Evolutionary conservation across 1,140 invertebrate genomes (phyloP), one percentile per base, ranked within the genome.

Genomic region (Pachyrhynchus sulphureomaculatus): DNA sequence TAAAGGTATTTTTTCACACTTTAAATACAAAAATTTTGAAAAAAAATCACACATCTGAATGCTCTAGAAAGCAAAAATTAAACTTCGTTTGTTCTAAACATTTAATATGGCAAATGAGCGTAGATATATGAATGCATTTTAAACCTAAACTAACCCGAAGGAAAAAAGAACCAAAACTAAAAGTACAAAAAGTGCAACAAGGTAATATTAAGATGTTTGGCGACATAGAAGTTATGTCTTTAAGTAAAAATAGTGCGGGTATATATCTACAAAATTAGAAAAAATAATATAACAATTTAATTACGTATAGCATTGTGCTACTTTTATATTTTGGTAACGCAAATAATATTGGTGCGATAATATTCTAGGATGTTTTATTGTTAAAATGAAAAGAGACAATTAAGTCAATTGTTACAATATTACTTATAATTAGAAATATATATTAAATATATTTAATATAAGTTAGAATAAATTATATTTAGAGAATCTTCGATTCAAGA

Each of bases 401-500:
- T n/a, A 13, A 13, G 5, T 37, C 17, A 37, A 2, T 9, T 37
- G 13, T n/a, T n/a, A 15, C 34, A 37, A 37, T 13, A 15, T 37
- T 37, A 32, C 5, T 18, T 1, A 37, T 15, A 37, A 15, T 37
- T 18, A 37, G 0, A 37, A 37, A 49, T 17, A 49, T 24, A 33
- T 24, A 49, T 32, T 32, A 49, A 15, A 12, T 17, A 29, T 8
- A 20, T 32, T 33, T 37, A 37, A n/a, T 6, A 44, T 18, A 44
- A 39, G 13, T 39, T 39, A 39, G 36, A 39, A 4, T 39, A 4
- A 39, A 39, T 33, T 44, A 44, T 2, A 18, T 45, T 42, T 47
- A 33, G 36, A 21, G 54, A 56, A 56, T 56, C 54, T 56, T 41
- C 12, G 54, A 56, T 33, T 56, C 54, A 18, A 18, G 17, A 12